phyloP scores from a whole-genome alignment of 2,888 invertebrate genomes.

The Rhagonycha fulva region DNA sequence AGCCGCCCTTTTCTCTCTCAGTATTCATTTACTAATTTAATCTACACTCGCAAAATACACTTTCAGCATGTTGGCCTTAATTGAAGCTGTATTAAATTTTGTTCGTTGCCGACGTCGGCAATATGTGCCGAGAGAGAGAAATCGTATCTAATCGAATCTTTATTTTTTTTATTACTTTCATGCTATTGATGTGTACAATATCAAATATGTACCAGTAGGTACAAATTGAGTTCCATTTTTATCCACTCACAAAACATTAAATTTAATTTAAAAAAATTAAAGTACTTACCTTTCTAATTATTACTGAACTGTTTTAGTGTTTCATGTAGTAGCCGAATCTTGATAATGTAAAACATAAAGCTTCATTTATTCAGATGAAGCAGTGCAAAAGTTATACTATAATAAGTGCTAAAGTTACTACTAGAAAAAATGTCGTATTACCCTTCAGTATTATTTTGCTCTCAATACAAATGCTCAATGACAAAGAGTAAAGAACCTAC shows the following conservation, averaged over 20 bases:
- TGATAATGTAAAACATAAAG: neutral
- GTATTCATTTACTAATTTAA: constrained; percentile 49
- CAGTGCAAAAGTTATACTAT: too few species aligned
- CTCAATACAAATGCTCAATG: neutral
- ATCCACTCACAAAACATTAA: neutral
- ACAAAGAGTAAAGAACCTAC: neutral
- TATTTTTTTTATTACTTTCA: constrained; percentile 18
- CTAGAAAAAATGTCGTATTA: too few species aligned
- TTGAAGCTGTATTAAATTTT: constrained; percentile 48
- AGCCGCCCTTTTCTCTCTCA: constrained; percentile 40
- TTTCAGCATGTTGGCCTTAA: constrained; percentile 46
- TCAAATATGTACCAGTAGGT: neutral
- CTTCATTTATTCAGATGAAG: neutral
- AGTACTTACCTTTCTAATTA: too few species aligned
- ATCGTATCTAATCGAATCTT: constrained; percentile 23
- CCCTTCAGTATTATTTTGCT: neutral
- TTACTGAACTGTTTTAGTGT: neutral
- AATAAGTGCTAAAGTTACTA: too few species aligned
- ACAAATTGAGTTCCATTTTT: constrained; percentile 5
- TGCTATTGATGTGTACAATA: constrained; percentile 18
- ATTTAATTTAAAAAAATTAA: neutral
- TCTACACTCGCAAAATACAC: constrained; percentile 40
- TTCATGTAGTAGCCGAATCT: neutral
- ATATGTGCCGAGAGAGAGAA: constrained; percentile 11
- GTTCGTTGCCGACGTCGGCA: constrained; percentile 38